Conservation (phyloP, 2,888 invertebrate species). For the Pelosia muscerda region DNA sequence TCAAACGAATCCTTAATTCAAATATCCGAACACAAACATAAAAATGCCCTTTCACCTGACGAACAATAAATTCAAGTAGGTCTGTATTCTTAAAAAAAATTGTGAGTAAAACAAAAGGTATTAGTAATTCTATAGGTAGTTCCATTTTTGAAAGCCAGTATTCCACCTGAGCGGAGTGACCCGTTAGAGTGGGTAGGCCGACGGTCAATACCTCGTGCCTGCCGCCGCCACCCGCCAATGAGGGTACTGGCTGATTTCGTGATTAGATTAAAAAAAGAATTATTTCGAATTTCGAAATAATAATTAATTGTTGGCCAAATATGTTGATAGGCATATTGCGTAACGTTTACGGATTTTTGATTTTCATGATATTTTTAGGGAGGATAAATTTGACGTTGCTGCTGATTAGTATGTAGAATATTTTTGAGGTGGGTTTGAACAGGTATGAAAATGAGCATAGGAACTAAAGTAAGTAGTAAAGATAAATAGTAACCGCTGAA, state of each 20-base stretch:
- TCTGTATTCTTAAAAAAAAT: conserved; percentile 7
- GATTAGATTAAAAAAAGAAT: conserved; percentile 71
- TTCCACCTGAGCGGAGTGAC: conserved; percentile 61
- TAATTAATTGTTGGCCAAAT: conserved; percentile 48
- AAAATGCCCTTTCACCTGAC: conserved; percentile 26
- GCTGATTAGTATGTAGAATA: background rate
- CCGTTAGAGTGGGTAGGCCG: conserved; percentile 57
- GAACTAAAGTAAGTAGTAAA: too few relatives aligned
- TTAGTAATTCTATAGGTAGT: conserved; percentile 55
- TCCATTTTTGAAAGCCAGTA: conserved; percentile 32
- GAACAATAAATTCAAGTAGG: conserved; percentile 26
- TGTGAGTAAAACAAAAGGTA: conserved; percentile 45
- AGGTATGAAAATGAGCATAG: background rate
- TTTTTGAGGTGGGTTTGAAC: too few relatives aligned
- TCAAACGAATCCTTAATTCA: conserved; percentile 9
- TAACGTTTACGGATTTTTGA: background rate
- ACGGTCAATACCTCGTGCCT: conserved; percentile 80
- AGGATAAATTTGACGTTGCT: background rate
- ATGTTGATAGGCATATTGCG: conserved; percentile 13
- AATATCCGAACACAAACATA: conserved; percentile 15
- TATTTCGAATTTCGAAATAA: conserved; percentile 61
- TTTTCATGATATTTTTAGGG: background rate
- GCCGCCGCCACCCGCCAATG: conserved; percentile 71
- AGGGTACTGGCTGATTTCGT: conserved; percentile 69
- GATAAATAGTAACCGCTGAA: too few relatives aligned